Base-by-base conservation (phyloP, 2,888 invertebrate species). In the Nasonia oneida region DNA sequence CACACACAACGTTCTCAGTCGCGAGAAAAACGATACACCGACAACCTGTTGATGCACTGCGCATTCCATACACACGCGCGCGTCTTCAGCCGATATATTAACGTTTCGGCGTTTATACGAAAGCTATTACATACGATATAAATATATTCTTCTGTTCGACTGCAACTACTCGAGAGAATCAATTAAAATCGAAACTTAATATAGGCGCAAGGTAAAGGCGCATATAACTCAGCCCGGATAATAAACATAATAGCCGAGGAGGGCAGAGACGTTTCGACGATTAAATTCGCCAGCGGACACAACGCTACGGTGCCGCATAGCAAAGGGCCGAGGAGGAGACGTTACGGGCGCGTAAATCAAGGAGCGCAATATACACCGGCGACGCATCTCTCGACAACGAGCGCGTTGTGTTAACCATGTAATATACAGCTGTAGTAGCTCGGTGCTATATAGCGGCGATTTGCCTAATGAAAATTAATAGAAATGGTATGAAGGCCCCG, bases 301-400 rank as follows among this genome's bases (percentile, higher is more conserved):
- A 29, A 29, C 29, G 42, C 42, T 42, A 42, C 42, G 5, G 8
- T 10, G 4, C 37, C 37, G 6, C 42, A 42, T 6, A 29, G 29
- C 42, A 10, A 10, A 42, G 37, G 37, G 37, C 4, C 37, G 37
- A 37, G 37, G 70, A 15, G 29, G 33, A 37, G 5, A 53, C 70
- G 76, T 53, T n/a, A n/a, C 37, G 15, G 18, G 29, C 86, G 87
- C 88, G 89, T 90, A 89, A 89, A 90, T 90, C 90, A 90, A 73
- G 81, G 84, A 83, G 81, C 81, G 89, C 88, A 89, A 90, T 90
- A 90, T 90, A 87, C 83, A 88, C 87, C 84, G 86, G 42, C 79
- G 47, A 39, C 39, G 42, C 23, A 23, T 47, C 42, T 67, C 64
- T 57, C 57, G 6, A 53, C 64, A 75, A 47, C 42, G 47, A 47